Evolutionary conservation across 2,888 invertebrate genomes (phyloP), one percentile per base, ranked within the genome.

Genomic region (Azorinus chamasolen): DNA sequence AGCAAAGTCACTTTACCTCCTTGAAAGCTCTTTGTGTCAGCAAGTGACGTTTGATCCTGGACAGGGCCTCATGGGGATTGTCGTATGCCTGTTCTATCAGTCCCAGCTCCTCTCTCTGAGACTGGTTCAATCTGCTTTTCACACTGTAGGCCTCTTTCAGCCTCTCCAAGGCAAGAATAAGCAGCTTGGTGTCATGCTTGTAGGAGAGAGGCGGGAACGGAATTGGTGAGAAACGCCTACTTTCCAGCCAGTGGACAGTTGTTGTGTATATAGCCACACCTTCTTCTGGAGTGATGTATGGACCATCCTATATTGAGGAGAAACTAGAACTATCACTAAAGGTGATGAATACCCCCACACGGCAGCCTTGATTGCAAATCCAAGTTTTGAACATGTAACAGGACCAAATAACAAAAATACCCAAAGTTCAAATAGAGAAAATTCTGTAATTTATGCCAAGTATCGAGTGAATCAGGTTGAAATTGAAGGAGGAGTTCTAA

Each of bases 211-310:
- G 99, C 2, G 99, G 99, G 94, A 99, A 99, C 0, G 99, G 99
- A 88, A 99, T 99, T 0, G 99, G 99, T 0, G 99, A 99, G 94
- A 99, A 99, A 83, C 99, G 95, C 54, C 99, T 95, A 0, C 98
- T 99, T 93, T 99, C 99, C 80, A 99, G 94, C 99, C 99, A 99
- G 94, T 99, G 99, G 0, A 99, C 99, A 1, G 99, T 99, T 0
- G 99, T 99, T 0, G 99, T 99, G 93, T 99, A 99, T 91, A 99
- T 99, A 37, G 99, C 99, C 16, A 99, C 99, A 22, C 99, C 99
- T 95, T 99, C 99, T 93, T 99, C 99, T 0, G 99, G 99, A 0
- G 98, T 98, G 89, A 99, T 98, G 94, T 99, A 99, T 0, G 99
- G 99, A 59, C 99, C 99, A 93, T 99, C 99, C 95, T 96, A 88